Conservation (phyloP, 2,888 invertebrate species). For the Nomada fucata region DNA sequence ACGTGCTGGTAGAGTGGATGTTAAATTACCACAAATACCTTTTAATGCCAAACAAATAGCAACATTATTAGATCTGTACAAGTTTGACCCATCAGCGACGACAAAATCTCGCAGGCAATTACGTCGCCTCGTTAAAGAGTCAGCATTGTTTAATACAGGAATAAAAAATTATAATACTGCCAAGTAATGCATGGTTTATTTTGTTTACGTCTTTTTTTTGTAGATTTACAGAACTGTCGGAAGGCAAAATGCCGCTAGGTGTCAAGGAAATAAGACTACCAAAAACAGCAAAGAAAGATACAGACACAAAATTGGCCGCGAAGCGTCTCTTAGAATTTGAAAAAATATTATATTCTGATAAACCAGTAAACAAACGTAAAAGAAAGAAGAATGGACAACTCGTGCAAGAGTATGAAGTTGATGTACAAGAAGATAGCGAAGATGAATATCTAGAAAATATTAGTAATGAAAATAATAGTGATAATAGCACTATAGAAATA, state of each 20-base stretch:
- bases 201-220: slow-evolving; percentile 39
- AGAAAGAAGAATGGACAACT: slow-evolving; percentile 60
- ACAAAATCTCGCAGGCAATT: slow-evolving; percentile 86
- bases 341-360: slow-evolving; percentile 83
- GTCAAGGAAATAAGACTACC: slow-evolving; percentile 85
- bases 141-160: slow-evolving; percentile 73
- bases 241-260: slow-evolving; percentile 89
- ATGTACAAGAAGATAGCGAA: background rate
- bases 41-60: slow-evolving; percentile 87
- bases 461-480: slow-evolving; percentile 8
- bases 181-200: background rate
- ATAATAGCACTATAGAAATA: slow-evolving; percentile 26
- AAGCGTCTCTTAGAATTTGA: slow-evolving; percentile 85
- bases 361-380: slow-evolving; percentile 71
- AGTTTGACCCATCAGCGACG: slow-evolving; percentile 85
- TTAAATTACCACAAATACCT: slow-evolving; percentile 88
- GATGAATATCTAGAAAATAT: background rate
- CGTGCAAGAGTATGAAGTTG: slow-evolving; percentile 45
- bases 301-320: slow-evolving; percentile 80
- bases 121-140: slow-evolving; percentile 85
- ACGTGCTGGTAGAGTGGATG: slow-evolving; percentile 92
- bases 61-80: slow-evolving; percentile 85
- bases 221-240: slow-evolving; percentile 87
- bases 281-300: slow-evolving; percentile 73
- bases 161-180: slow-evolving; percentile 80